Base-by-base conservation (phyloP, 2,797 vertebrate genomes). In the Gila robusta region DNA sequence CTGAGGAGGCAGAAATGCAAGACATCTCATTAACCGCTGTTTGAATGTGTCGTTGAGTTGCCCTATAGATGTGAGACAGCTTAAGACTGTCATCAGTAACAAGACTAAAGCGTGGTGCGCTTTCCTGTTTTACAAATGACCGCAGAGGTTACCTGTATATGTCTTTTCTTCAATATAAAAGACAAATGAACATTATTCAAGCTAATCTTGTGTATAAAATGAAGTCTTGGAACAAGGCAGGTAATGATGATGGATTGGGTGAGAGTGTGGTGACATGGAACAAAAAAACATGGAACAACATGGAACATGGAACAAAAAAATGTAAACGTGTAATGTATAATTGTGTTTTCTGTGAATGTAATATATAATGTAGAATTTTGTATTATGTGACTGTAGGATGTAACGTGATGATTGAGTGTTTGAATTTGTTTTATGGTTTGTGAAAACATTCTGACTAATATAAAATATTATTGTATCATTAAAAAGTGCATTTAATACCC, bases 11-110 rank as follows among this genome's bases (percentile, higher is more conserved):
- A 88, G 87, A 88, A 72, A 73, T 28, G 28, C 59, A 17, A 88
- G 74, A 86, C 83, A 66, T 82, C 80, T 88, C 83, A 88, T 88
- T 88, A 88, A 73, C 87, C 32, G 69, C 87, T 88, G 67, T 81
- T 85, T 85, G 56, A 86, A 86, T 74, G 83, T 88, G 62, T 77
- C 37, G 35, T 74, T 83, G 62, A 82, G 47, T 74, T 72, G 67
- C 37, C 72, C 69, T 52, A 19, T 72, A 66, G 77, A 64, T 1
- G 28, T 23, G 28, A 81, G 39, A 74, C 84, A 28, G 78, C 69
- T 86, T 73, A 80, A 26, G 52, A 81, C 69, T 35, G 26, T 86
- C 41, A 73, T 81, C 69, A 66, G 67, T 47, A 73, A 49, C 77
- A 73, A 72, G 21, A 59, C 69, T 49, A 21, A 79, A 84, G 66